These are phyloP conservation scores for Pachydiplax longipennis DNA, from an alignment of 2,888 invertebrate species.

Conservation along the genomic window DNA sequence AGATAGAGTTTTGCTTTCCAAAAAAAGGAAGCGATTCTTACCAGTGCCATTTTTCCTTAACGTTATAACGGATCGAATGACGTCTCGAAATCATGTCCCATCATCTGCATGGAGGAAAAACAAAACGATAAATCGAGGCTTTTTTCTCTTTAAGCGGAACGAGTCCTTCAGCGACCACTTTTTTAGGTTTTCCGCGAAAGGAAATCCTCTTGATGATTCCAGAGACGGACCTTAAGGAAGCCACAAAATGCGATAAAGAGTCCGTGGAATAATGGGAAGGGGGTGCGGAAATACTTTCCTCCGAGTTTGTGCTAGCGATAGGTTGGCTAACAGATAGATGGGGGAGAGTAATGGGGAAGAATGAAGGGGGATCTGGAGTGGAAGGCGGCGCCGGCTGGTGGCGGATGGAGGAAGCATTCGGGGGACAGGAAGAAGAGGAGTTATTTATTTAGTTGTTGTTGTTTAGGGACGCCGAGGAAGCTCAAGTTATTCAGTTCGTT, in stretches of 20 bases:
- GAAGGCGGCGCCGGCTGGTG: neutral
- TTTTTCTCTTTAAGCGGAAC: neutral
- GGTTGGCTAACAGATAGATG: neutral
- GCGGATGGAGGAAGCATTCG: neutral
- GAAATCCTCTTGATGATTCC: conserved; percentile 3
- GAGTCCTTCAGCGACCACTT: neutral
- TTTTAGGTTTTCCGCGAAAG: neutral
- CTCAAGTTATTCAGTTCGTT: too few species aligned
- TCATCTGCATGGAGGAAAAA: neutral
- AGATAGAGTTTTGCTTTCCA: too few species aligned
- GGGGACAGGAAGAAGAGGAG: neutral
- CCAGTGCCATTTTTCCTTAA: too few species aligned
- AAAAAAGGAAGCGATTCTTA: too few species aligned
- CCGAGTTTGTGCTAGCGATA: neutral
- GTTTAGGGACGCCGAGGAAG: neutral
- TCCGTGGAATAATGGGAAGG: neutral
- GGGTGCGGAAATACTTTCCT: neutral
- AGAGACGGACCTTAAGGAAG: conserved; percentile 38
- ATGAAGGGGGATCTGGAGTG: neutral
- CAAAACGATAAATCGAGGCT: neutral
- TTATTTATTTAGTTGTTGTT: neutral
- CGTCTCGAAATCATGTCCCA: neutral
- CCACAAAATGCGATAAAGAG: conserved; percentile 28
- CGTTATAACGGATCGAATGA: too few species aligned
- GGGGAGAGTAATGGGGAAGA: neutral